Conservation (phyloP, 2,113 vertebrate species). For the Hiodon tergisus region DNA sequence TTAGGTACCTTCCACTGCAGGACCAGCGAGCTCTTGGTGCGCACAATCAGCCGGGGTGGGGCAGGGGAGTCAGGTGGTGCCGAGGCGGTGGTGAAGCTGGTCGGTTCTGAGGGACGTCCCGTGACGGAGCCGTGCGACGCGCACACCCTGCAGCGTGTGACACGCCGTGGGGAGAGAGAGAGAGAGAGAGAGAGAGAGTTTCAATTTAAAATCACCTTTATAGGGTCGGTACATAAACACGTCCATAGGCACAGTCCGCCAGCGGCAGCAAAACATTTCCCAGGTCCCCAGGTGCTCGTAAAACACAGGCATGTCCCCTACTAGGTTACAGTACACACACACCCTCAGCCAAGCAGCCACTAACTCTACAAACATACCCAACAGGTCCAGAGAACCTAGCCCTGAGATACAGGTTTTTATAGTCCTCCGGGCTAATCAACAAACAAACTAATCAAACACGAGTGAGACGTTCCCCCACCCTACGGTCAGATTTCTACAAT, state of each 20-base stretch:
- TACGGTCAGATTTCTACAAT: no score
- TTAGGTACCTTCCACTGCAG: constrained; percentile 68
- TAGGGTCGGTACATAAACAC: no score
- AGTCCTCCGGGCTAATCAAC: no score
- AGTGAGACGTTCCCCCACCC: no score
- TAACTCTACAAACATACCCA: neutral
- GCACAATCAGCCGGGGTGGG: constrained; percentile 58
- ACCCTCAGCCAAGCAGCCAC: neutral
- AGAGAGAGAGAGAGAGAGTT: no score
- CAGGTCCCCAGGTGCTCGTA: no score
- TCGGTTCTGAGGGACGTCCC: constrained; percentile 58
- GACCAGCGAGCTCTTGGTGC: constrained; percentile 66
- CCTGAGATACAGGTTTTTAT: no score
- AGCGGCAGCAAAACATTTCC: neutral
- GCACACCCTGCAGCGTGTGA: constrained; percentile 55
- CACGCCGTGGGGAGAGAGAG: no score
- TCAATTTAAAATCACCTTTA: no score
- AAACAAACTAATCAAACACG: no score
- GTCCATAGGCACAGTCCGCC: neutral
- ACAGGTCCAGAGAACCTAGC: no score
- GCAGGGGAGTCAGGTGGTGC: constrained; percentile 66
- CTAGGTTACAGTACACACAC: neutral
- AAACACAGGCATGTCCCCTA: neutral
- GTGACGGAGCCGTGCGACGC: constrained; percentile 57
- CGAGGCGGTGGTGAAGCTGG: constrained; percentile 65